These are phyloP conservation scores for Drosophila neonasuta DNA, from an alignment of 2,888 invertebrate genomes.

Conservation along the genomic window DNA sequence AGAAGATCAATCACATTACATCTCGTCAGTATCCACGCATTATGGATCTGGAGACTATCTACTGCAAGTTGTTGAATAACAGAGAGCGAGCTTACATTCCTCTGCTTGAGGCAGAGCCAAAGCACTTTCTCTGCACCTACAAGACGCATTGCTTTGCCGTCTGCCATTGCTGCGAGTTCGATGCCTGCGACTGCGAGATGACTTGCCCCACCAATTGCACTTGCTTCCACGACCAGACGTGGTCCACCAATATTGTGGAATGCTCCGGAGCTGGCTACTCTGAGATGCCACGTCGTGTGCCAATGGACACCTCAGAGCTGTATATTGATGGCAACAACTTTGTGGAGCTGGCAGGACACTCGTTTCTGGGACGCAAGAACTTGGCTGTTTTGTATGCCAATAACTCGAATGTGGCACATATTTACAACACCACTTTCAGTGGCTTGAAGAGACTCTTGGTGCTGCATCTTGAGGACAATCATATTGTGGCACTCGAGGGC, in stretches of 20 bases:
- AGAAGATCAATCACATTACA: slow-evolving; percentile 93
- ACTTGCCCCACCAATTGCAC: slow-evolving; percentile 96
- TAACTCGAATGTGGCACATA: slow-evolving; percentile 91
- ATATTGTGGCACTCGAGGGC: slow-evolving; percentile 89
- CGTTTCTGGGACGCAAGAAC: slow-evolving; percentile 95
- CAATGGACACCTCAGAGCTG: slow-evolving; percentile 97
- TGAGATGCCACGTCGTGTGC: slow-evolving; percentile 92
- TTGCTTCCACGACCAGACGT: slow-evolving; percentile 96
- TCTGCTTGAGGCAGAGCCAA: slow-evolving; percentile 92
- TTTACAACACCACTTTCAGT: slow-evolving; percentile 95
- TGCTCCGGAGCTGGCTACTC: slow-evolving; percentile 92
- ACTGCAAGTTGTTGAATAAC: slow-evolving; percentile 93
- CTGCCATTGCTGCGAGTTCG: slow-evolving; percentile 98
- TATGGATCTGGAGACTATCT: slow-evolving; percentile 94
- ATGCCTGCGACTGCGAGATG: slow-evolving; percentile 98
- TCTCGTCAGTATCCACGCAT: slow-evolving; percentile 94
- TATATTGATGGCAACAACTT: slow-evolving; percentile 96
- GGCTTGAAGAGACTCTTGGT: slow-evolving; percentile 90
- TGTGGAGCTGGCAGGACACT: slow-evolving; percentile 92
- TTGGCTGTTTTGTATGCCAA: slow-evolving; percentile 93
- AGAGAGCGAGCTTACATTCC: slow-evolving; percentile 92
- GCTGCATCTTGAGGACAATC: slow-evolving; percentile 94
- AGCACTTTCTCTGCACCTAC: slow-evolving; percentile 95
- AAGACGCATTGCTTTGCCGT: slow-evolving; percentile 96
- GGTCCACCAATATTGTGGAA: slow-evolving; percentile 96